Percentiles rank a stretch among this genome's conserved stretches.
These are phyloP conservation scores for Glaucidium brasilianum DNA, from an alignment of 2,113 vertebrate species.

Conservation along the genomic window DNA sequence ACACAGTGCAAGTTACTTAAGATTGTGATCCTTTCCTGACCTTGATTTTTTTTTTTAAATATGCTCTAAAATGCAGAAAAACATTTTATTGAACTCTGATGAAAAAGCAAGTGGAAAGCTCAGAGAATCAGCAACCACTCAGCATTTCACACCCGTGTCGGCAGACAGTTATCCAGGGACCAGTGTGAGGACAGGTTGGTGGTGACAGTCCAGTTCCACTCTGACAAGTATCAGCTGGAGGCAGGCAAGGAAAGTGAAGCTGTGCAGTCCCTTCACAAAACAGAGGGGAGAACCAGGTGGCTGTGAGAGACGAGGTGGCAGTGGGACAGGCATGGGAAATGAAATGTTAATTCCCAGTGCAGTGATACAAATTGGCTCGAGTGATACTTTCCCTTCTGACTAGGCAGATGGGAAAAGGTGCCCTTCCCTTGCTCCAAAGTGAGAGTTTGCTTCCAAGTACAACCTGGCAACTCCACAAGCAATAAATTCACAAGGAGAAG, in stretches of 20 bases:
- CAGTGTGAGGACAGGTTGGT: not conserved
- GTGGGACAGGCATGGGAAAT: not conserved
- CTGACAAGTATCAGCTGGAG: not conserved
- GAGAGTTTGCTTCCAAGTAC: not conserved
- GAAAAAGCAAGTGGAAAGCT: not conserved
- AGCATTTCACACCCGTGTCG: rapidly evolving
- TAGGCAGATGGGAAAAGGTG: constrained; percentile 17
- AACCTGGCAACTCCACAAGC: constrained; percentile 11
- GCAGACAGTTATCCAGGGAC: not conserved
- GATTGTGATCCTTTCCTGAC: constrained; percentile 30
- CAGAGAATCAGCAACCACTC: not conserved
- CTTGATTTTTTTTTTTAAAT: not conserved
- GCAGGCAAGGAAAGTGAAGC: not conserved
- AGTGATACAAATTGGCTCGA: not conserved
- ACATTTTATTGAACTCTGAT: not conserved
- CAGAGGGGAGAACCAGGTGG: not conserved
- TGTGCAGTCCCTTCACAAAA: rapidly evolving
- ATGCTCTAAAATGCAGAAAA: not conserved
- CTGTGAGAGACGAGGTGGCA: not conserved
- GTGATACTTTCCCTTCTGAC: not conserved
- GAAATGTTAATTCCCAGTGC: not conserved
- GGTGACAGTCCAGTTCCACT: not conserved
- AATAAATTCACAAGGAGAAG: constrained; percentile 1
- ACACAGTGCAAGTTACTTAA: constrained; percentile 43
- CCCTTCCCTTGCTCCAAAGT: not conserved